Conservation (phyloP, 2,797 vertebrate species). For the Leucoraja ocellata region DNA sequence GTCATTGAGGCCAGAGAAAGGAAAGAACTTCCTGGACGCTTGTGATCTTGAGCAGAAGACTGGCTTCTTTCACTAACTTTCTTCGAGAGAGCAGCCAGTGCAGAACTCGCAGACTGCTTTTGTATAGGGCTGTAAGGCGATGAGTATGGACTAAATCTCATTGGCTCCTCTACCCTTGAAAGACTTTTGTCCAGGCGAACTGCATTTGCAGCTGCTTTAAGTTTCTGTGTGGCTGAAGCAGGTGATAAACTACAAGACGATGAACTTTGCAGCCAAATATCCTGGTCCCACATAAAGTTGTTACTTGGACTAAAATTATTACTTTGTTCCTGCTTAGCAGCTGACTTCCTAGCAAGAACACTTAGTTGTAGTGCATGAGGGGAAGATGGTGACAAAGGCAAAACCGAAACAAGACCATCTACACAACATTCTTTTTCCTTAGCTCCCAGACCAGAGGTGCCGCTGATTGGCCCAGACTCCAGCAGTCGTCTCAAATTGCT, state of each 20-base stretch:
- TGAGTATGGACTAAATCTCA: constrained; percentile 89
- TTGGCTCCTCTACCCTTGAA: constrained; percentile 72
- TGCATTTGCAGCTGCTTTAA: constrained; percentile 93
- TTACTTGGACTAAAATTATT: constrained; percentile 78
- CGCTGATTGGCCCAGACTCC: constrained; percentile 85
- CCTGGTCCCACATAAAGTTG: constrained; percentile 89
- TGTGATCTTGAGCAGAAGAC: constrained; percentile 73
- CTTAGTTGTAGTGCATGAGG: constrained; percentile 95
- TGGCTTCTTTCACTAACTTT: constrained; percentile 94
- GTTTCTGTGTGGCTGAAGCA: constrained; percentile 93
- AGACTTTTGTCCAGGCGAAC: constrained; percentile 94
- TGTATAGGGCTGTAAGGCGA: constrained; percentile 80
- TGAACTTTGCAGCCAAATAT: constrained; percentile 86
- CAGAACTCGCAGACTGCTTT: constrained; percentile 90
- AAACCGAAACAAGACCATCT: constrained; percentile 62
- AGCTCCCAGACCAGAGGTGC: constrained; percentile 64
- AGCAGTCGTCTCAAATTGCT: constrained; percentile 89
- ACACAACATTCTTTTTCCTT: constrained; percentile 72
- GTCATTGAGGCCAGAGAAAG: constrained; percentile 96
- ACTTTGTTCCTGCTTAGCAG: constrained; percentile 86
- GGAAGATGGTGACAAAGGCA: constrained; percentile 82
- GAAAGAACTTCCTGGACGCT: constrained; percentile 79
- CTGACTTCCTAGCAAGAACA: constrained; percentile 90
- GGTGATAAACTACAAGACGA: constrained; percentile 82
- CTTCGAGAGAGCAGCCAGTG: constrained; percentile 95